Conservation (phyloP, 2,113 vertebrate species). For the Phalacrocorax carbo region DNA sequence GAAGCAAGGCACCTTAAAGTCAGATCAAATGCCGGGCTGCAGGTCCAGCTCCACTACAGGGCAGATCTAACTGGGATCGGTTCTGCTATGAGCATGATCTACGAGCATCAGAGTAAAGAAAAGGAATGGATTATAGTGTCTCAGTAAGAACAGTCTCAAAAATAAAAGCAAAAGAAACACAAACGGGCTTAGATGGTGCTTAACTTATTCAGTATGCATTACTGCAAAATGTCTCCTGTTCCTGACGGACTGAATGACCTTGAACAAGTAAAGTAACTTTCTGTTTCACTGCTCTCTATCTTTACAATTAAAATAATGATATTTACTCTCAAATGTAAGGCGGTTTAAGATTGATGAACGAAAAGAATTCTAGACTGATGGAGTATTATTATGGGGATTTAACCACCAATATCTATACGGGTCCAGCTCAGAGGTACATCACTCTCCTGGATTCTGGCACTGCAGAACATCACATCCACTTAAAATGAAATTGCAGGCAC, state of each 20-base stretch:
- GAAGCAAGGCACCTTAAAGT: background rate
- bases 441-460: background rate
- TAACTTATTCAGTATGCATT: background rate
- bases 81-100: background rate
- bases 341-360: background rate
- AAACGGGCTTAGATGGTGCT: background rate
- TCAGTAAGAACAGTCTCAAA: background rate
- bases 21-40: background rate
- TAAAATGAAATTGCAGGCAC: background rate
- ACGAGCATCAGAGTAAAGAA: background rate
- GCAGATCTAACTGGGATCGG: background rate
- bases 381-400: background rate
- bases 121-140: background rate
- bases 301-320: background rate
- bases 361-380: background rate
- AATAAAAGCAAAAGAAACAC: background rate
- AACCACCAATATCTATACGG: background rate
- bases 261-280: background rate
- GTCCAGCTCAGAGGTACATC: background rate
- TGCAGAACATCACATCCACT: background rate
- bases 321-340: background rate
- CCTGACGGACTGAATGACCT: background rate
- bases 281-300: background rate
- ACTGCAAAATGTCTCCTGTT: background rate
- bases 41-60: background rate